Conservation (phyloP, 2,888 invertebrate species). For the Sabellastarte sp. region DNA sequence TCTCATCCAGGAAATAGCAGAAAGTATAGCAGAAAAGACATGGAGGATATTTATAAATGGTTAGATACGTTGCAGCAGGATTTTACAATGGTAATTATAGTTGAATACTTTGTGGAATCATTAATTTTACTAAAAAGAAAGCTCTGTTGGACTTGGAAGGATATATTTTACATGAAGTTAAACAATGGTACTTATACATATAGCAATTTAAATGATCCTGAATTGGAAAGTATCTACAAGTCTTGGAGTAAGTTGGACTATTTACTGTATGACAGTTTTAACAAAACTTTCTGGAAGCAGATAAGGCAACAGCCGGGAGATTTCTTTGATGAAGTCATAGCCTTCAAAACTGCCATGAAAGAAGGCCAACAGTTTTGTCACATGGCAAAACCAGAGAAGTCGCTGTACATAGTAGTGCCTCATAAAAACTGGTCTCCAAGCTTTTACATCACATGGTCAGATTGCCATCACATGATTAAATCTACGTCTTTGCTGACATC, state of each 20-base stretch:
- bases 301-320: neutral
- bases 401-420: too few species aligned
- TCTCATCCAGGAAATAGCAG: too few species aligned
- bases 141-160: slow-evolving; percentile 2
- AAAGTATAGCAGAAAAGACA: neutral
- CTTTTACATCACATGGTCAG: too few species aligned
- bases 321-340: neutral
- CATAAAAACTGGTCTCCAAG: too few species aligned
- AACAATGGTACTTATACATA: neutral
- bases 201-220: neutral
- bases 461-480: too few species aligned
- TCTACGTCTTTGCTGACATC: too few species aligned
- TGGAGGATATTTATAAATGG: neutral
- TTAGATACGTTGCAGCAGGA: neutral
- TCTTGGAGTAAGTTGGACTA: neutral
- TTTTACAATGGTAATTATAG: neutral
- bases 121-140: neutral
- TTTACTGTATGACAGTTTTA: neutral
- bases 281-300: neutral
- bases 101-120: neutral
- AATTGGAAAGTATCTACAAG: neutral
- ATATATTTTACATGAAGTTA: neutral
- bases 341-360: neutral
- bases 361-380: too few species aligned
- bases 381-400: too few species aligned